Conservation (phyloP, 1,140 invertebrate species). For the Calephelis nemesis region DNA sequence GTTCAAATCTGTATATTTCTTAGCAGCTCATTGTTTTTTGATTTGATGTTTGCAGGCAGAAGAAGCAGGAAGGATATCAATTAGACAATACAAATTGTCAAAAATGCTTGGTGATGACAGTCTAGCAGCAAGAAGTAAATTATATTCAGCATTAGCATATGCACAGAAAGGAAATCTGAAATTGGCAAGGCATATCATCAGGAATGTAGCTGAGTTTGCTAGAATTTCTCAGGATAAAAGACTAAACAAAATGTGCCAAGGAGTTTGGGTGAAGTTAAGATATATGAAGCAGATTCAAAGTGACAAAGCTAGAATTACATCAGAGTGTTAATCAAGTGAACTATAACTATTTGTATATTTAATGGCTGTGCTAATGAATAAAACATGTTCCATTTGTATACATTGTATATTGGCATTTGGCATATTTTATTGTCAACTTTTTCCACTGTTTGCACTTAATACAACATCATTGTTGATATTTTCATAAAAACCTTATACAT, state of each 20-base stretch:
- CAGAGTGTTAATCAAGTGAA: slow-evolving; percentile 22
- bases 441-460: no score
- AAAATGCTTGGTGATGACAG: slow-evolving; percentile 89
- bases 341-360: slow-evolving; percentile 17
- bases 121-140: slow-evolving; percentile 87
- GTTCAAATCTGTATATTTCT: no score
- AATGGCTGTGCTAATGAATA: slow-evolving; percentile 22
- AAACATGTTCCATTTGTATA: slow-evolving; percentile 17
- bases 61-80: slow-evolving; percentile 92
- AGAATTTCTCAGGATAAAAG: slow-evolving; percentile 80
- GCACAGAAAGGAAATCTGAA: slow-evolving; percentile 88
- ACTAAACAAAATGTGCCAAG: slow-evolving; percentile 89
- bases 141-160: slow-evolving; percentile 93
- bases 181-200: slow-evolving; percentile 83
- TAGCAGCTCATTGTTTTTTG: no score
- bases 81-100: slow-evolving; percentile 89
- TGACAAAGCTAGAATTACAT: background rate
- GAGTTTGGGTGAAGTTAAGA: slow-evolving; percentile 89
- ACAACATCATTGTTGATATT: no score
- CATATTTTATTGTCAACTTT: no score
- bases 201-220: slow-evolving; percentile 82
- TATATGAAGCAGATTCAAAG: slow-evolving; percentile 72
- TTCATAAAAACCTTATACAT: no score
- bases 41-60: slow-evolving; percentile 82
- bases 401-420: background rate